Evolutionary conservation across 2,113 vertebrate species (phyloP).

Genomic region (Ceyx margarethae): DNA sequence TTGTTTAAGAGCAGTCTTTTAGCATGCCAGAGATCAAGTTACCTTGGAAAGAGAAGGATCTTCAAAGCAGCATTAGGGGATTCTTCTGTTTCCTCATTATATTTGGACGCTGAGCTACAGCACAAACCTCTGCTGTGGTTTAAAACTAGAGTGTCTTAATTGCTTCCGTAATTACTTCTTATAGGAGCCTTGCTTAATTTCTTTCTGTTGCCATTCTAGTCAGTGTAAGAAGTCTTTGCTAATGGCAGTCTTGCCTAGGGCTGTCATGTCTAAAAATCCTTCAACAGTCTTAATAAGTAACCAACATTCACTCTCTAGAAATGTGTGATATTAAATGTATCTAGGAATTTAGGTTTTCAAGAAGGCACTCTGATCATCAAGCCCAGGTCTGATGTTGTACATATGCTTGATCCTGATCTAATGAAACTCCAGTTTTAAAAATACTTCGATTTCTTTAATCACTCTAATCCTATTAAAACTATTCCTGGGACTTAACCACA

Average conservation of each 20-base stretch:
- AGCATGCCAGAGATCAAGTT: neutral
- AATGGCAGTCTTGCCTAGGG: neutral
- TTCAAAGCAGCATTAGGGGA: neutral
- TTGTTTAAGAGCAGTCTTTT: neutral
- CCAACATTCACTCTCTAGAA: neutral
- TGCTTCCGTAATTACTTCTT: neutral
- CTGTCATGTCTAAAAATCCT: neutral
- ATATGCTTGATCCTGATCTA: neutral
- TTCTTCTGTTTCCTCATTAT: neutral
- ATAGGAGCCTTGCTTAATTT: neutral
- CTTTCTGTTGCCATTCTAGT: neutral
- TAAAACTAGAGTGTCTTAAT: neutral
- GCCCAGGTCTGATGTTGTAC: neutral
- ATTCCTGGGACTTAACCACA: neutral
- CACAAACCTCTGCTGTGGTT: neutral
- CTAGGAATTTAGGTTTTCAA: neutral
- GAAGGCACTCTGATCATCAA: neutral
- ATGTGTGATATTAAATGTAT: neutral
- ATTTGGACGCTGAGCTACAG: neutral
- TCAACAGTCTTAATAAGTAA: neutral
- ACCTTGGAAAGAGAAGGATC: neutral
- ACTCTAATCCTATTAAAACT: neutral
- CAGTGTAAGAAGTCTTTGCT: neutral
- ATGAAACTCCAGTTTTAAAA: neutral
- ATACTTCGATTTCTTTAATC: neutral